Evolutionary conservation across 2,888 invertebrate genomes (phyloP).

Genomic region (Pseudococcus jackbeardsleyi): DNA sequence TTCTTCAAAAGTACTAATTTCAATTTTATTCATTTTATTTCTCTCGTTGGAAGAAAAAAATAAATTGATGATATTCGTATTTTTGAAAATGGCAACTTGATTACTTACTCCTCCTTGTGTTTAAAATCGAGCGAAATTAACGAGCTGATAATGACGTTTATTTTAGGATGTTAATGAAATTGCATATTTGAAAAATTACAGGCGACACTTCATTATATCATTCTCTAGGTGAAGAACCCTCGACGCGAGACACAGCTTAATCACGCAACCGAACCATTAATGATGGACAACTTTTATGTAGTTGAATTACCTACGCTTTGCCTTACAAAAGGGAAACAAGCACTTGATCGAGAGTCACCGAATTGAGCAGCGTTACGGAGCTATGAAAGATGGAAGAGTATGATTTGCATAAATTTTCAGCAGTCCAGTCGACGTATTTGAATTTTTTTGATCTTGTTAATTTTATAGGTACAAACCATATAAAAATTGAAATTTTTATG

Average conservation of each 20-base stretch:
- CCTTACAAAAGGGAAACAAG: neutral
- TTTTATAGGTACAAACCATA: too few relatives aligned
- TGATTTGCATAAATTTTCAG: too few relatives aligned
- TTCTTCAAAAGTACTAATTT: neutral
- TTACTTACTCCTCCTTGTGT: neutral
- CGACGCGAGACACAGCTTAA: neutral
- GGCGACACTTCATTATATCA: constrained; percentile 7
- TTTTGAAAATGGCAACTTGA: neutral
- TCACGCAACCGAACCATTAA: constrained; percentile 7
- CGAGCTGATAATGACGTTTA: constrained; percentile 1
- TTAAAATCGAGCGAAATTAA: neutral
- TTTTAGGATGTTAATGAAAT: constrained; percentile 28
- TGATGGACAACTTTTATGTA: neutral
- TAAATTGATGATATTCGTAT: neutral
- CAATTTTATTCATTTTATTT: neutral
- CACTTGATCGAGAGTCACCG: neutral
- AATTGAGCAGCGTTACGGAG: neutral
- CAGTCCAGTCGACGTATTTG: too few relatives aligned
- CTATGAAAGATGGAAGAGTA: neutral
- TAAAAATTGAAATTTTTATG: too few relatives aligned
- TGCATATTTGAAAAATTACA: constrained; percentile 40
- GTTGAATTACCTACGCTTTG: neutral
- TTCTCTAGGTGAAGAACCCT: neutral
- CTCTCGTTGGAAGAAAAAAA: neutral
- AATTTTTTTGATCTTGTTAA: too few relatives aligned